These are phyloP conservation scores for Cephus rjabovi DNA, from an alignment of 2,888 invertebrate genomes.

Conservation along the genomic window DNA sequence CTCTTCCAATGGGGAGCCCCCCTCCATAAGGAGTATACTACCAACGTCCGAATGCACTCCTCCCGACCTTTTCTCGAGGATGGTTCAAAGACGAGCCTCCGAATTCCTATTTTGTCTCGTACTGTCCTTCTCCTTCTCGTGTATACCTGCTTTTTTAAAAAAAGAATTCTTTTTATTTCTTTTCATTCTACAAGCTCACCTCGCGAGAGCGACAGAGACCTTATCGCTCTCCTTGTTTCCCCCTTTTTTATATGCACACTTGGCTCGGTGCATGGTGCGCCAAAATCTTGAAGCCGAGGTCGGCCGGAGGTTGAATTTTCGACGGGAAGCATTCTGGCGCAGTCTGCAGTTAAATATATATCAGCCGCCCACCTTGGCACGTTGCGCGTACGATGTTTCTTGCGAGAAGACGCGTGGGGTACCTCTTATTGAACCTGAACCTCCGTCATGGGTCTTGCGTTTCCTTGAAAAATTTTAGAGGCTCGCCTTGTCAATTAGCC, in stretches of 20 bases:
- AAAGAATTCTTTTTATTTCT: background rate
- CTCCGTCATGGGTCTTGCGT: background rate
- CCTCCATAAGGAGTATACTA: background rate
- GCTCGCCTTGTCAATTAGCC: background rate
- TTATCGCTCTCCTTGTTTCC: background rate
- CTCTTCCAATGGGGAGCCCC: background rate
- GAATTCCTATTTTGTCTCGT: background rate
- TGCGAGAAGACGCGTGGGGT: background rate
- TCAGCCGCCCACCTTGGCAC: background rate
- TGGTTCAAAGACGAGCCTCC: slow-evolving; percentile 2
- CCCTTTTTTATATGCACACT: background rate
- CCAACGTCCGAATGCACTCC: background rate
- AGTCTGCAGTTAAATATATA: slow-evolving; percentile 31
- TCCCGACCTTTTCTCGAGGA: background rate
- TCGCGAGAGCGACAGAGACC: background rate
- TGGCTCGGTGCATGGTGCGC: background rate
- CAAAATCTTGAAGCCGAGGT: slow-evolving; percentile 30
- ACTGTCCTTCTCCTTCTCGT: background rate
- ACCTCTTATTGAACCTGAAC: background rate
- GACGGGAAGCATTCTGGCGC: slow-evolving; percentile 39
- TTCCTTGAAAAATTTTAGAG: background rate
- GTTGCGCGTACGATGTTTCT: background rate
- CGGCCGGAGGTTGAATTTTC: slow-evolving; percentile 34
- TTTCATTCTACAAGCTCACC: background rate
- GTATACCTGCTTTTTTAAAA: background rate